phyloP scores from a whole-genome alignment of 1,140 invertebrate species.

The Pteromalus puparum region DNA sequence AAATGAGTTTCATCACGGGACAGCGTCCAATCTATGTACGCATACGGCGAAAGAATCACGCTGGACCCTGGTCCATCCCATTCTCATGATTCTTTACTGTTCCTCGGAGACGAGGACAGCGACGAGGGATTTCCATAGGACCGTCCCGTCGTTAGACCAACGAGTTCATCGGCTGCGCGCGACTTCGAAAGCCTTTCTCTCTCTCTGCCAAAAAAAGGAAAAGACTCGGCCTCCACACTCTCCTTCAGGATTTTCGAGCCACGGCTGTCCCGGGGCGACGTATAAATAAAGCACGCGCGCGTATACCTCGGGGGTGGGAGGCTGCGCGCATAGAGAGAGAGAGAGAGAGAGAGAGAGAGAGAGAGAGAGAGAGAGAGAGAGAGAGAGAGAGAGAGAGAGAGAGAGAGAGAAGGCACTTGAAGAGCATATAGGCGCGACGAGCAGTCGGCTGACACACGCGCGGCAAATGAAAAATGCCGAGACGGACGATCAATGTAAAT shows the following conservation, averaged over 20 bases:
- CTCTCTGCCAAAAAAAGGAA: background rate
- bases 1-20: no score
- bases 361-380: constrained; percentile 24
- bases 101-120: background rate
- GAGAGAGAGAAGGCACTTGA: constrained; percentile 36
- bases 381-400: constrained; percentile 14
- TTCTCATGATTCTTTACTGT: background rate
- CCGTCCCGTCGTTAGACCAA: background rate
- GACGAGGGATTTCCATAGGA: constrained; percentile 8
- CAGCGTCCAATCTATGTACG: background rate
- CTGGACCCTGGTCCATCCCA: background rate
- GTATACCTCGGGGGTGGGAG: constrained; percentile 49
- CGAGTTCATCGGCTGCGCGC: constrained; percentile 45
- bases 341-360: constrained; percentile 25
- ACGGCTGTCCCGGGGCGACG: constrained; percentile 57
- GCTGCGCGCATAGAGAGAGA: background rate
- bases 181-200: background rate
- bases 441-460: constrained; percentile 52
- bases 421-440: constrained; percentile 56
- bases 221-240: background rate
- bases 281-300: constrained; percentile 59
- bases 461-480: constrained; percentile 75
- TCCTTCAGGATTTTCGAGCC: constrained; percentile 52
- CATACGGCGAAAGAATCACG: background rate
- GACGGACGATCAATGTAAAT: constrained; percentile 75